A percentile compares a stretch with the other conserved stretches of the same genome.
phyloP scores from a whole-genome alignment of 2,888 invertebrate species.

The Thera britannica region DNA sequence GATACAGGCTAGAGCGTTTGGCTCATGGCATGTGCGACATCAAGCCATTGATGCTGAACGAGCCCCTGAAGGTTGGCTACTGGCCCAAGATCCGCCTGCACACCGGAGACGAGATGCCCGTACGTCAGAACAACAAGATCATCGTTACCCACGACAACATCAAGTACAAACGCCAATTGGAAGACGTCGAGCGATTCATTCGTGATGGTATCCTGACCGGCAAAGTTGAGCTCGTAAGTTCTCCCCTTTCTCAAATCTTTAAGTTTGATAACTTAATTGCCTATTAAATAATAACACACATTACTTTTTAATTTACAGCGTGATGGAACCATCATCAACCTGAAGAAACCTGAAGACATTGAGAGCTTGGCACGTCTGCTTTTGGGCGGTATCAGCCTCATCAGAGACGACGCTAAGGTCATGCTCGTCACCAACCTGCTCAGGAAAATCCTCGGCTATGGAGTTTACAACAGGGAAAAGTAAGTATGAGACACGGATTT shows the following conservation, averaged over 20 bases:
- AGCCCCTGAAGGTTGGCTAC: constrained; percentile 78
- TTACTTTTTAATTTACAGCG: constrained; percentile 57
- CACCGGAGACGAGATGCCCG: constrained; percentile 85
- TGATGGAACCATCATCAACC: constrained; percentile 85
- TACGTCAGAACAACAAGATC: constrained; percentile 74
- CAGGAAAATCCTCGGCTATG: constrained; percentile 68
- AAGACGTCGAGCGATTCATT: constrained; percentile 80
- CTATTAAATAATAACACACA: constrained; percentile 1
- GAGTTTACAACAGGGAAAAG: constrained; percentile 72
- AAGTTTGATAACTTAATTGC: neutral
- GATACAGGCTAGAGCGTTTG: constrained; percentile 80
- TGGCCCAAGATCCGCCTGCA: constrained; percentile 85
- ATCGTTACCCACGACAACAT: constrained; percentile 62
- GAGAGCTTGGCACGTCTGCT: constrained; percentile 88
- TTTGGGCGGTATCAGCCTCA: constrained; percentile 84
- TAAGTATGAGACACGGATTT: constrained; percentile 46
- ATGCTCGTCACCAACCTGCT: constrained; percentile 70
- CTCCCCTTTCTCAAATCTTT: neutral
- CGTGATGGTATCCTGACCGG: constrained; percentile 76
- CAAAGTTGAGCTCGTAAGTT: constrained; percentile 69
- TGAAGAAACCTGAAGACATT: constrained; percentile 87
- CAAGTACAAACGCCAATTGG: constrained; percentile 59
- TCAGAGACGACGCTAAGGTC: constrained; percentile 83
- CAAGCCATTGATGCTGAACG: constrained; percentile 75
- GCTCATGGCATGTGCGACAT: constrained; percentile 78